Evolutionary conservation across 1,140 invertebrate genomes (phyloP).

Genomic region (Drosophila yakuba): DNA sequence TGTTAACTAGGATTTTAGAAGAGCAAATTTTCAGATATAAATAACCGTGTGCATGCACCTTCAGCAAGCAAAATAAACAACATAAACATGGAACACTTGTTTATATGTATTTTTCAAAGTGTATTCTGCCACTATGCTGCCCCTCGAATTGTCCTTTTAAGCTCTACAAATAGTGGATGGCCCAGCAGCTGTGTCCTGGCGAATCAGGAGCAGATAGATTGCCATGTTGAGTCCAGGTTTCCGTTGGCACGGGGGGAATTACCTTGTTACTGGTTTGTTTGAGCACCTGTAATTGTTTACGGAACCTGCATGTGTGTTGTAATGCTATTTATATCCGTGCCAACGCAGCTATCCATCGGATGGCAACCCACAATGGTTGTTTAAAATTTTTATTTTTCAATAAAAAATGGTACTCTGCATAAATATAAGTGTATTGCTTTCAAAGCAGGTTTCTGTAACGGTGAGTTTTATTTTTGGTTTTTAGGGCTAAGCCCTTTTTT

Average conservation of each 20-base stretch:
- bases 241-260: constrained; percentile 11
- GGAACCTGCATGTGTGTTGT: background rate
- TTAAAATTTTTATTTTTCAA: too few relatives aligned
- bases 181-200: constrained; percentile 53
- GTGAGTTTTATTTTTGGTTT: too few relatives aligned
- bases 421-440: too few relatives aligned
- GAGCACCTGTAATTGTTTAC: constrained; percentile 34
- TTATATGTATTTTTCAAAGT: background rate
- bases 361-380: background rate
- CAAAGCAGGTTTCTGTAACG: too few relatives aligned
- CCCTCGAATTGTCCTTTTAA: constrained; percentile 59
- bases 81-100: too few relatives aligned
- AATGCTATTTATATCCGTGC: background rate
- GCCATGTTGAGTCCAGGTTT: constrained; percentile 11
- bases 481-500: too few relatives aligned
- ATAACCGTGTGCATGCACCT: too few relatives aligned
- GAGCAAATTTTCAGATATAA: too few relatives aligned
- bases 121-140: constrained; percentile 9
- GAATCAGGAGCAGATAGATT: constrained; percentile 40
- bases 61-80: too few relatives aligned
- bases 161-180: constrained; percentile 70
- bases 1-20: too few relatives aligned
- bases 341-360: background rate
- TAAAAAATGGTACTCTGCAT: too few relatives aligned
- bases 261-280: constrained; percentile 22